Conservation (phyloP, 2,797 vertebrate species). For the Erithacus rubecula region DNA sequence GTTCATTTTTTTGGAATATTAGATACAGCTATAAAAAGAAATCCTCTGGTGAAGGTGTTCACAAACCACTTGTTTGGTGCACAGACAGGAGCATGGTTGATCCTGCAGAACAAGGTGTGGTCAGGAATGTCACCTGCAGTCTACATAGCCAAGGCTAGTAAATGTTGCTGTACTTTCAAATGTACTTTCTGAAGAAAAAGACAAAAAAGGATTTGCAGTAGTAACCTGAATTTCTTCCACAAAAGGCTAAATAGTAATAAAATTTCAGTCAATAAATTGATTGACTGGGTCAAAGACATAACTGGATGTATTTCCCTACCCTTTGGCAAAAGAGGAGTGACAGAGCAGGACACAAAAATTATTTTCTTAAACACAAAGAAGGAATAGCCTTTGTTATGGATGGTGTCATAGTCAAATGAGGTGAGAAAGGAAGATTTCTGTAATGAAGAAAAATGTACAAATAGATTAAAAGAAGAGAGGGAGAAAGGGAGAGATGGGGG, state of each 20-base stretch:
- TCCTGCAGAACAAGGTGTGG: neutral
- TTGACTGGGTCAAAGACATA: neutral
- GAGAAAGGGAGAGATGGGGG: too few relatives aligned
- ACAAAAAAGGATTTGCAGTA: neutral
- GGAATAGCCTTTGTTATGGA: neutral
- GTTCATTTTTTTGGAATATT: neutral
- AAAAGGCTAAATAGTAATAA: neutral
- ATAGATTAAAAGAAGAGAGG: neutral
- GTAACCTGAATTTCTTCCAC: neutral
- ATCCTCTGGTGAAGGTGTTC: neutral
- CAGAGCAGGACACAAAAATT: neutral
- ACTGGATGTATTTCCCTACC: neutral
- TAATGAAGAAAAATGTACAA: neutral
- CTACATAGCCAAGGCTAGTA: neutral
- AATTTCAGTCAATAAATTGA: neutral
- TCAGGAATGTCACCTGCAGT: neutral
- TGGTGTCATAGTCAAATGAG: neutral
- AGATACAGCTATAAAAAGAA: neutral
- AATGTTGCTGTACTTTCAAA: neutral
- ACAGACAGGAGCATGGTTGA: neutral
- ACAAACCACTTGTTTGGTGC: neutral
- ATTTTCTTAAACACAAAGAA: neutral
- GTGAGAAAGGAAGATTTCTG: neutral
- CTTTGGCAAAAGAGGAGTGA: neutral
- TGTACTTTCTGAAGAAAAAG: neutral